These are phyloP conservation scores for Syncerus caffer DNA, from an alignment of 2,797 vertebrate genomes.

Conservation along the genomic window DNA sequence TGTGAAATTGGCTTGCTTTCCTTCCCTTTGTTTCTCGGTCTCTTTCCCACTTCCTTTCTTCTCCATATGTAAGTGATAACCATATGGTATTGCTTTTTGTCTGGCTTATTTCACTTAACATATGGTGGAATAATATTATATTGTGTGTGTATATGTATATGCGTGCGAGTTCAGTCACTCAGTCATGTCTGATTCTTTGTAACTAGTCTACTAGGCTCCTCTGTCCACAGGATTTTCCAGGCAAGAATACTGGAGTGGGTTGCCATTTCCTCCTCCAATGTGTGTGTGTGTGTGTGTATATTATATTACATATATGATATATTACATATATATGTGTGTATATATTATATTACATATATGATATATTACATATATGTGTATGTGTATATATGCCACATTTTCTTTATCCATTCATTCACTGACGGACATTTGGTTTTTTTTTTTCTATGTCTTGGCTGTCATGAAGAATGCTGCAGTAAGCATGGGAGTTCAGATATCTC, in stretches of 20 bases:
- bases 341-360: background rate
- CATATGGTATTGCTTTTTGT: background rate
- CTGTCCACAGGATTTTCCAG: background rate
- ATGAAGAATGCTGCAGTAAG: background rate
- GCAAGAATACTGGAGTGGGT: background rate
- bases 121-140: background rate
- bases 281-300: background rate
- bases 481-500: background rate
- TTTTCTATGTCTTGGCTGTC: background rate
- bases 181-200: background rate
- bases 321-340: no score
- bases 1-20: background rate
- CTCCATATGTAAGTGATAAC: background rate
- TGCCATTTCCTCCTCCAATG: background rate
- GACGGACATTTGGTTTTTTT: background rate
- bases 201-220: background rate
- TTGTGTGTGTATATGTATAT: background rate
- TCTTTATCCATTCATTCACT: background rate
- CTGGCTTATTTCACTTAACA: background rate
- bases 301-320: no score
- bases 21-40: background rate
- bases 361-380: background rate
- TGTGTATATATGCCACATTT: background rate
- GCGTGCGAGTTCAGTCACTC: background rate
- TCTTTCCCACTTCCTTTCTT: background rate